Evolutionary conservation across 2,797 vertebrate species (phyloP), one percentile per base, ranked within the genome.

Genomic region (Numenius phaeopus): DNA sequence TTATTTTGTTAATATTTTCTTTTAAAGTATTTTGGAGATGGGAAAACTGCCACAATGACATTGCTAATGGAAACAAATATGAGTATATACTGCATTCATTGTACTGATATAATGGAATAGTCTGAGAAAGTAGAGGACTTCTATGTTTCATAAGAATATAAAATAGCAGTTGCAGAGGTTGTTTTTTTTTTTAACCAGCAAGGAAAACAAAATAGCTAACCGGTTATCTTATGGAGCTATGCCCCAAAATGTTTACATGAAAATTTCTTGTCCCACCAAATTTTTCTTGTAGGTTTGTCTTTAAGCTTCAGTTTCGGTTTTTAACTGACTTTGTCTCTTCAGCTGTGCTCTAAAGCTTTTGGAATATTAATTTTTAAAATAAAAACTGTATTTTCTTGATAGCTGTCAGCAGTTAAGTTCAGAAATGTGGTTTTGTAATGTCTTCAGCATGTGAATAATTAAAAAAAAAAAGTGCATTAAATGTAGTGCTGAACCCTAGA

Each of bases 401-500:
- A 85, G 44, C 39, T 96, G 58, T 90, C 77, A 75, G 42, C 58
- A 88, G 65, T 88, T 82, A 62, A 58, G 65, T 58, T 52, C 27
- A 87, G 40, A 90, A 92, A 54, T 57, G 44, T 54, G 32, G 55
- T 70, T 93, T 91, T 84, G 29, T 86, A 76, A 88, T 87, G 72
- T 80, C 92, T 90, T 90, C 55, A 71, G 67, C 50, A 54, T 92
- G 70, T 83, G 80, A 90, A 84, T 75, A 89, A 85, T 72, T 54
- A 21, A 5, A 81, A 82, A 50, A 89, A 85, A 58, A 58, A 44
- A 75, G 26, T 87, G 75, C 75, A 87, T 89, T 94, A 87, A 92
- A 84, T 80, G 88, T 79, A 90, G 73, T 73, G 44, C 91, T 52
- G 83, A 96, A 93, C 64, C 73, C 77, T 90, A 83, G 83, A 85